Evolutionary conservation across 2,113 vertebrate species (phyloP).

Genomic region (Pelmatolapia mariae): DNA sequence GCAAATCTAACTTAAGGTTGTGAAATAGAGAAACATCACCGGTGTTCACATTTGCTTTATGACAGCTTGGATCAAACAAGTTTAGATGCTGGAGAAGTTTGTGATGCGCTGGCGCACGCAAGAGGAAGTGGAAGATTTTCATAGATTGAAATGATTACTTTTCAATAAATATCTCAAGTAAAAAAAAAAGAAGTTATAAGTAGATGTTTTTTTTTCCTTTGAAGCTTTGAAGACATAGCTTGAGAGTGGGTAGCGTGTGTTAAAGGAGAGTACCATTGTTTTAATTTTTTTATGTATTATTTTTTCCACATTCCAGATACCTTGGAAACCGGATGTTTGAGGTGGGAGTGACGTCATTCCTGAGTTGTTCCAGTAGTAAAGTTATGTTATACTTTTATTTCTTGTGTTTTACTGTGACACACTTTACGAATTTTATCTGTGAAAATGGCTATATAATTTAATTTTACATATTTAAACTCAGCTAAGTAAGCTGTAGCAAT

Average conservation of each 20-base stretch:
- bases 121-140: not conserved
- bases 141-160: not conserved
- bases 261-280: not conserved
- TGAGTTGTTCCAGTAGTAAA: not conserved
- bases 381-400: not conserved
- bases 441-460: not conserved
- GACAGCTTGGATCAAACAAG: not conserved
- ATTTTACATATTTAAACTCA: not conserved
- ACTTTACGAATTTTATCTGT: accelerated
- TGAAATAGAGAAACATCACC: not conserved
- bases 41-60: not conserved
- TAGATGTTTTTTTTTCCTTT: not conserved
- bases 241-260: not conserved
- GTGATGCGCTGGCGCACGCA: accelerated
- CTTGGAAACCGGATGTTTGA: not conserved
- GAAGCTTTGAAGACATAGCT: not conserved
- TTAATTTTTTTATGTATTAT: not conserved
- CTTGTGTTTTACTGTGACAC: accelerated
- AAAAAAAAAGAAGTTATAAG: not conserved
- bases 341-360: accelerated
- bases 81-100: not conserved
- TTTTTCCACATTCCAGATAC: not conserved
- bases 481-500: not conserved
- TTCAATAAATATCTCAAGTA: not conserved
- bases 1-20: not conserved